Evolutionary conservation across 2,113 vertebrate genomes (phyloP), one percentile per base, ranked within the genome.

Genomic region (Emydocephalus ijimae): DNA sequence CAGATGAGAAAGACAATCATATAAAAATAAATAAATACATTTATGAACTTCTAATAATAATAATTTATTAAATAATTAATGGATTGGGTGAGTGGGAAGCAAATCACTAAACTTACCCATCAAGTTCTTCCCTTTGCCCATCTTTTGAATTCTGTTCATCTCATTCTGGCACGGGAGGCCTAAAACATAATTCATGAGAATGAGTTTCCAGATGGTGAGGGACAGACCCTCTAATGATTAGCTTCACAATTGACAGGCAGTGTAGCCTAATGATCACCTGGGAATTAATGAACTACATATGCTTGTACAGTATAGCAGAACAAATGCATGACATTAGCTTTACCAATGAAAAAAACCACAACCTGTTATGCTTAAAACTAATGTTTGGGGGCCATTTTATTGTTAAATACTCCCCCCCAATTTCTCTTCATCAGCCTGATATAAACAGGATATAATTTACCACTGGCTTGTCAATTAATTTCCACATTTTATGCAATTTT

Each of bases 81-180:
- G 94, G 92, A 95, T 95, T 95, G 96, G 97, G 96, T 57, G 92
- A 97, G 94, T 34, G 29, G 26, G 59, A 96, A 94, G 94, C 94
- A 92, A 96, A 94, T 95, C 96, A 95, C 69, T 64, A 85, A 95
- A 98, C 98, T 98, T 95, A 99, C 99, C 99, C 98, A 99, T 95
- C 94, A 99, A 98, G 97, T 97, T 98, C 97, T 99, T 99, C 96
- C 98, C 98, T 95, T 98, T 98, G 97, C 98, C 98, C 95, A 98
- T 98, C 96, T 97, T 98, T 97, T 98, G 98, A 98, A 99, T 98
- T 98, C 98, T 98, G 97, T 98, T 99, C 98, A 99, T 99, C 97
- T 99, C 98, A 90, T 98, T 98, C 97, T 99, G 99, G 97, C 99
- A 99, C 48, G 99, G 99, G 97, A 99, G 98, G 96, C 99, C 99